Evolutionary conservation across 2,113 vertebrate genomes (phyloP), one percentile per base, ranked within the genome.

Genomic region (Sialia sialis): DNA sequence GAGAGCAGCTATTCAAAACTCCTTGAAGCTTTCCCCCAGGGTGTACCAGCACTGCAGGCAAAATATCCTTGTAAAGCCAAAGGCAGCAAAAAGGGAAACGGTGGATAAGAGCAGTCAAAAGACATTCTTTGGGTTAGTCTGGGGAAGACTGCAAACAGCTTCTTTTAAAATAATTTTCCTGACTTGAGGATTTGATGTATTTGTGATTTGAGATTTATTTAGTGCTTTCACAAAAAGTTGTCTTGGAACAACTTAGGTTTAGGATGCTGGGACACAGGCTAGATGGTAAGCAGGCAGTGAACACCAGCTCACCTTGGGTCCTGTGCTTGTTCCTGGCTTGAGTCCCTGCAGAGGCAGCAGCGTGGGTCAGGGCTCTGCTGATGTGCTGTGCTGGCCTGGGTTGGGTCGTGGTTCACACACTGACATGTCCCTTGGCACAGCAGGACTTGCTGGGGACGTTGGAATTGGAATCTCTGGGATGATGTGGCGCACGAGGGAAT

Each of bases 271-370:
- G 38, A 20, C 16, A 1, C 12, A 15, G 73, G 25, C 49, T 55
- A 51, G 55, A 39, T 13, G 32, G 36, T 0, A 14, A 49, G 44
- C 7, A 10, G 54, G 38, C 46, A 4, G 0, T 1, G 79, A 27
- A 25, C 0, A 2, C 16, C 18, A 39, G 16, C 55, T 69, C 7
- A 1, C n/a, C 46, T 11, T 21, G 1, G 0, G 1, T 8, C 56
- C 48, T 22, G 20, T 0, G 0, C 1, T 0, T 7, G 2, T 1
- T 29, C 48, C 58, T 77, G 54, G 9, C 55, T n/a, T 6, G 69
- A 25, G 44, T 29, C 16, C 18, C 54, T 0, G 0, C 29, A 16
- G 68, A 11, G 23, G 58, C 23, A 30, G 62, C 49, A 14, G 62
- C 0, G 0, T 1, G 1, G 72, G 4, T 11, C 4, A 1, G 13